These are phyloP conservation scores for Coracopsis vasa DNA, from an alignment of 2,113 vertebrate species.

Conservation along the genomic window DNA sequence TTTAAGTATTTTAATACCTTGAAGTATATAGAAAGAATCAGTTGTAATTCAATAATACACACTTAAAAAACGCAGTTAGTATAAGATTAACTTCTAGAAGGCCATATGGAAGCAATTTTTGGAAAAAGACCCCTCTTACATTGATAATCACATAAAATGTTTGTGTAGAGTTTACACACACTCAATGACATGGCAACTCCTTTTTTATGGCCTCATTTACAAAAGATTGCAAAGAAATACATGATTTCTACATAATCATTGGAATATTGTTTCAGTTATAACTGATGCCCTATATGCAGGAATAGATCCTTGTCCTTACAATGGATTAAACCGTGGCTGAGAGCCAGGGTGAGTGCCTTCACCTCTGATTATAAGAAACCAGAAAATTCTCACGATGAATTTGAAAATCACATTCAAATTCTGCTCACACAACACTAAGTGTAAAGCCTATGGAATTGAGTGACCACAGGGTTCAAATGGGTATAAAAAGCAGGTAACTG, in stretches of 20 bases:
- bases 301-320: not conserved
- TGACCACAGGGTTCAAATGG: not conserved
- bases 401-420: not conserved
- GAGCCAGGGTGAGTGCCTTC: not conserved
- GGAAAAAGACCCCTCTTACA: not conserved
- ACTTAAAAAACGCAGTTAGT: not conserved
- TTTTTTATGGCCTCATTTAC: not conserved
- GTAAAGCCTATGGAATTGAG: not conserved
- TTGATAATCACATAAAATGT: not conserved
- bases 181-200: not conserved
- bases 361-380: not conserved
- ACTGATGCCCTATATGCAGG: not conserved
- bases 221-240: not conserved
- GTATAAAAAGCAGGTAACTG: not conserved
- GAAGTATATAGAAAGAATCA: not conserved
- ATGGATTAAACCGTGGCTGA: not conserved
- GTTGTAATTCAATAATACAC: not conserved
- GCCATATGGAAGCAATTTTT: not conserved
- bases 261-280: not conserved
- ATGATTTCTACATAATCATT: not conserved
- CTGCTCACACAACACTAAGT: not conserved
- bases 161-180: not conserved
- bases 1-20: not conserved
- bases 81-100: not conserved
- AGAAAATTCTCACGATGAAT: not conserved